Base-by-base conservation (phyloP, 2,113 vertebrate genomes). In the Catharus minimus region DNA sequence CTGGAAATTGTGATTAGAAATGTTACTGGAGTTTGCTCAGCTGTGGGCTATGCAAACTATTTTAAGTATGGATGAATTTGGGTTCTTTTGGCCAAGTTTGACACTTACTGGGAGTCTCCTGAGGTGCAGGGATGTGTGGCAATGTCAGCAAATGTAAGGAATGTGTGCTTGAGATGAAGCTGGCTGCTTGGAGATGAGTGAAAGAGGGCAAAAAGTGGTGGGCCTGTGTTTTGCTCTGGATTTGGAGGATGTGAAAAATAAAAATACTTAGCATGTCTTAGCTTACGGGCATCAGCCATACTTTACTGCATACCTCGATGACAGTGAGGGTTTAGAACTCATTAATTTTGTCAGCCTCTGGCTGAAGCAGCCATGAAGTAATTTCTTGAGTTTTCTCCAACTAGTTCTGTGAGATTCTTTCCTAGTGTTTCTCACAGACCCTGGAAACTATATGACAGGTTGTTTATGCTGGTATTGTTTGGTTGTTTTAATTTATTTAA, bases 371-470 rank as follows among this genome's bases (percentile, higher is more conserved):
- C 24, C 24, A 17, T 90, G 92, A 93, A 20, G 32, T 86, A 57
- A 78, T 84, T 71, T 86, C 15, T 36, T 65, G 33, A 32, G 46
- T 41, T 90, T 56, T 71, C 49, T 65, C 46, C 26, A 60, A 18
- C 53, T 75, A 27, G 73, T 77, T 71, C 15, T 68, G 68, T 78
- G 80, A 94, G 71, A 96, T 96, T 95, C 94, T 94, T 95, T 87
- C 33, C n/a, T 18, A 8, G 77, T 32, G 66, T 86, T 66, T 95
- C 89, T 76, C 78, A 68, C 21, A 47, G 74, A 92, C 62, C 94
- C 84, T 95, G 84, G 94, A 91, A 93, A 95, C 94, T 68, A 41
- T 61, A 65, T 76, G 87, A 87, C 74, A 91, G 33, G 22, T 28
- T 72, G 62, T 41, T 90, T 87, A 76, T 71, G 43, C 73, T 89